A percentile compares a stretch with the other conserved stretches of the same genome.
phyloP scores from a whole-genome alignment of 1,140 invertebrate genomes.

The Archivesica marissinica region DNA sequence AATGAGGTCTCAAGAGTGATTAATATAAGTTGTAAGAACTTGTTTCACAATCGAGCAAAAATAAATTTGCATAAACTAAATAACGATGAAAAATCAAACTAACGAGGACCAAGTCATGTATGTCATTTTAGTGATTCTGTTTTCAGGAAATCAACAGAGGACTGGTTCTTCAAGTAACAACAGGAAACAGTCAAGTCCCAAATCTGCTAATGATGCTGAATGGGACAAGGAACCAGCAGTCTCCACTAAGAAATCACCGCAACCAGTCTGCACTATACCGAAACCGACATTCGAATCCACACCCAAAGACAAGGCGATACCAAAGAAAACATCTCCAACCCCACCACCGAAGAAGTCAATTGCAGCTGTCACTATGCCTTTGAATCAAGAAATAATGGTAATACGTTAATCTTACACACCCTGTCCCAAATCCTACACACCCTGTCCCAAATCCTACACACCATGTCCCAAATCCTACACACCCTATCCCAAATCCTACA shows the following conservation, averaged over 20 bases:
- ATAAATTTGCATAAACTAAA: too few species aligned
- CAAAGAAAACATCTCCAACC: background rate
- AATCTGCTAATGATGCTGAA: background rate
- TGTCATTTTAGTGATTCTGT: background rate
- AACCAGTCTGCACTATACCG: background rate
- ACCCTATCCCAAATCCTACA: too few species aligned
- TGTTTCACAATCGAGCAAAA: too few species aligned
- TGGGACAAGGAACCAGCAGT: background rate
- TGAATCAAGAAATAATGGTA: slow-evolving; percentile 31
- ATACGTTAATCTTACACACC: too few species aligned
- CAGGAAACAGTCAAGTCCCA: background rate
- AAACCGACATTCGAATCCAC: background rate
- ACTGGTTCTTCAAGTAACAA: background rate
- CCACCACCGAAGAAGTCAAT: slow-evolving; percentile 11
- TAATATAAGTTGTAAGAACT: too few species aligned
- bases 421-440: too few species aligned
- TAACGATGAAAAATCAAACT: too few species aligned
- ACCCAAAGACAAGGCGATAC: background rate
- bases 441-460: too few species aligned
- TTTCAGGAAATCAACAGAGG: background rate
- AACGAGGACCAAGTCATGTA: too few species aligned
- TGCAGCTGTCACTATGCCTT: background rate
- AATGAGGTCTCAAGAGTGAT: too few species aligned
- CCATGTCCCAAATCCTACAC: too few species aligned
- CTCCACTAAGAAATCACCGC: background rate